phyloP scores from a whole-genome alignment of 2,113 vertebrate species.

The Ailuropoda melanoleuca region DNA sequence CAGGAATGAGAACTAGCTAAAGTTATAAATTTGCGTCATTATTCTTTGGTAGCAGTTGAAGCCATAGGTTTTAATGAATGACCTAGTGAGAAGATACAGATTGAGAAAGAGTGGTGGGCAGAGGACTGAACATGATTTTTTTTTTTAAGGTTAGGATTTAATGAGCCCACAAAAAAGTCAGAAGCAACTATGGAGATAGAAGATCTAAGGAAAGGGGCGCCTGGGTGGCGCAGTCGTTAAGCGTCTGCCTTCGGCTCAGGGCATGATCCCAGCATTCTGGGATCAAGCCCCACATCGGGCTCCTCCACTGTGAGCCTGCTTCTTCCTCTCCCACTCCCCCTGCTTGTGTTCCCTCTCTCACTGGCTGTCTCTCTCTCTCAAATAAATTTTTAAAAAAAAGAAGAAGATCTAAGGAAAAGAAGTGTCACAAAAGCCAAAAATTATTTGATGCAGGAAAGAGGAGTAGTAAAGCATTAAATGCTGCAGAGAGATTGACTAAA shows the following conservation, averaged over 20 bases:
- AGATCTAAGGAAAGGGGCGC: neutral
- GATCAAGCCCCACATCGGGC: too few relatives aligned
- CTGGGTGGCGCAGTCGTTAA: too few relatives aligned
- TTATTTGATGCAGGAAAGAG: neutral
- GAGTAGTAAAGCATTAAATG: neutral
- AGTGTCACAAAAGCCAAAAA: neutral
- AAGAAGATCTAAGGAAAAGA: neutral
- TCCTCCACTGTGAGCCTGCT: too few relatives aligned
- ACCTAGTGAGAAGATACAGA: neutral
- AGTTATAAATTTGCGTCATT: neutral
- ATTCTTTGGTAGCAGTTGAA: neutral
- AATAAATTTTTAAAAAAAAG: too few relatives aligned
- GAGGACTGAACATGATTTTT: neutral
- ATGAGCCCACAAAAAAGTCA: neutral
- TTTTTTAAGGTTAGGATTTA: neutral
- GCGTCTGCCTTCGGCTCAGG: too few relatives aligned
- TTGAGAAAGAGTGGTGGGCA: neutral
- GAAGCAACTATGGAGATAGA: neutral
- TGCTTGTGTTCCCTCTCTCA: too few relatives aligned
- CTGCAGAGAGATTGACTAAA: neutral
- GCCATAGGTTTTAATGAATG: neutral
- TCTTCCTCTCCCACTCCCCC: too few relatives aligned
- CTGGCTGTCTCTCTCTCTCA: too few relatives aligned
- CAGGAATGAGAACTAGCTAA: neutral
- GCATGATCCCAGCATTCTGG: too few relatives aligned